Evolutionary conservation across 2,797 vertebrate genomes (phyloP), one percentile per base, ranked within the genome.

Genomic region (Acridotheres tristis): DNA sequence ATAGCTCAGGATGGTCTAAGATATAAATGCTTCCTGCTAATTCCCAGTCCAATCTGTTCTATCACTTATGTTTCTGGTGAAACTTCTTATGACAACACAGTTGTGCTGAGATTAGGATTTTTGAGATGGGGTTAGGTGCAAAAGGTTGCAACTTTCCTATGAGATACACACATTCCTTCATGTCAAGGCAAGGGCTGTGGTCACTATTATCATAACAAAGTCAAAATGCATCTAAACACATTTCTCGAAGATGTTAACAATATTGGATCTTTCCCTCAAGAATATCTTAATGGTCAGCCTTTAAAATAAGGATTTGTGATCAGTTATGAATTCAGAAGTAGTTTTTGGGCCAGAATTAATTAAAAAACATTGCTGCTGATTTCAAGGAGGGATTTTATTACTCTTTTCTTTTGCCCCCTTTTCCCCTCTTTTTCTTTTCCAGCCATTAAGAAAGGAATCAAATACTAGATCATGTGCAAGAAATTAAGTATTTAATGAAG

Each of bases 111-210:
- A 10, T 20, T 17, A 69, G 66, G 62, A 82, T 76, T 96, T 95
- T 94, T 88, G 65, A 67, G 53, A 71, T 4, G 4, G 54, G 43
- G 40, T 82, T 88, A 94, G 82, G 67, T 93, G 92, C 85, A 93
- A 92, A 92, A 95, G 94, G 91, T 94, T 97, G 74, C 69, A 86
- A 30, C 73, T 95, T 95, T 96, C 89, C 80, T 94, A 57, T 93
- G 94, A 81, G 74, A 96, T 47, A 84, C 1, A 85, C 79, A 43
- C 89, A 78, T 95, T 95, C 85, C 59, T 92, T 80, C 36, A 18
- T 51, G 59, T 72, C 69, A 84, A 92, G 72, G 55, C 92, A 75
- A 93, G 27, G 69, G 40, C 78, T 91, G 9, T 67, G n/a, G 79
- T 63, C 58, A 55, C 75, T 84, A 88, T 81, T 94, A 58, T 81